These are phyloP conservation scores for Aldrovandia affinis DNA, from an alignment of 2,797 vertebrate genomes.

Conservation along the genomic window DNA sequence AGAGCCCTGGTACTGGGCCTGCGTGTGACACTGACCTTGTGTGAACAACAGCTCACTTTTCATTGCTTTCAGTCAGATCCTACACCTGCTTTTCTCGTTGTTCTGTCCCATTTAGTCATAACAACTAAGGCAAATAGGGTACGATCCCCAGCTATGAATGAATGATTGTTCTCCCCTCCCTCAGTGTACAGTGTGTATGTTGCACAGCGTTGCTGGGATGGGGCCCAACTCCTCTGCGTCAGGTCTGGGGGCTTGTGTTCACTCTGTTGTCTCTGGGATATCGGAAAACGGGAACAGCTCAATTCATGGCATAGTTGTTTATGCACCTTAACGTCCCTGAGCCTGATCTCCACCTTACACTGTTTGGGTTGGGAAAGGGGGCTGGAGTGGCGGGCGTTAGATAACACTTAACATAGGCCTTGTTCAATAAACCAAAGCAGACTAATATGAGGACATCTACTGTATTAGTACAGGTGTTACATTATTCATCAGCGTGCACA, in stretches of 20 bases:
- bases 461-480: slow-evolving; percentile 35
- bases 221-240: background rate
- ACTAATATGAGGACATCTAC: slow-evolving; percentile 36
- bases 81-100: background rate
- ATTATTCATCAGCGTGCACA: slow-evolving; percentile 28
- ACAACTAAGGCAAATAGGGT: background rate
- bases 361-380: background rate
- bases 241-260: background rate
- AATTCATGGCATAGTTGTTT: background rate
- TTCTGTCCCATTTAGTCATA: background rate
- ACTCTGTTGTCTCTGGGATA: background rate
- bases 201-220: background rate
- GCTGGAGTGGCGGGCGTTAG: background rate
- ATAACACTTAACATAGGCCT: slow-evolving; percentile 17
- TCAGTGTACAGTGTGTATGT: background rate
- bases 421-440: slow-evolving; percentile 24
- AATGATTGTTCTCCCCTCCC: background rate
- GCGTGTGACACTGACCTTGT: too few species aligned
- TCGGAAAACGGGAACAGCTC: background rate
- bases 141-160: background rate
- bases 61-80: background rate
- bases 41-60: background rate
- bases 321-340: slow-evolving; percentile 10
- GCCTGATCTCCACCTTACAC: background rate
- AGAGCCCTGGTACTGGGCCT: too few species aligned